Conservation (phyloP, 2,113 vertebrate genomes). For the Leptobrachium ailaonicum region DNA sequence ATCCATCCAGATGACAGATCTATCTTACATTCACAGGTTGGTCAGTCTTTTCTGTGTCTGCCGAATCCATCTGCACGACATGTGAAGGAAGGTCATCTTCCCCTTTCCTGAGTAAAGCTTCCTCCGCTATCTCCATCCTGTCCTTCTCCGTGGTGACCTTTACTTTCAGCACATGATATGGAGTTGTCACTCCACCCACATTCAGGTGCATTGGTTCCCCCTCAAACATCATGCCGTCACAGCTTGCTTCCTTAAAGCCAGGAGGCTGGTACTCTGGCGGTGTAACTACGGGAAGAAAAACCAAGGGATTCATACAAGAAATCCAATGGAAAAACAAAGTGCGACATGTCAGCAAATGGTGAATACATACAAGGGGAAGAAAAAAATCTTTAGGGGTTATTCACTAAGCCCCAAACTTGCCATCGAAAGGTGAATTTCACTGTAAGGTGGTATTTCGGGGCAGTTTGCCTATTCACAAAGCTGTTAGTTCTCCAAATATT, state of each 20-base stretch:
- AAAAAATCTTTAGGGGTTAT: too few relatives aligned
- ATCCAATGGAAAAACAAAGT: too few relatives aligned
- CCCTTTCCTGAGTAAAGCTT: slow-evolving; percentile 56
- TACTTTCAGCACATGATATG: slow-evolving; percentile 84
- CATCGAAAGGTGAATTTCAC: too few relatives aligned
- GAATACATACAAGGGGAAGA: too few relatives aligned
- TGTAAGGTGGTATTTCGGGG: too few relatives aligned
- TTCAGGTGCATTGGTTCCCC: slow-evolving; percentile 80
- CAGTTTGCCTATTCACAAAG: too few relatives aligned
- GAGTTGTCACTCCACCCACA: slow-evolving; percentile 85
- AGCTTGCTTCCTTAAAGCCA: slow-evolving; percentile 83
- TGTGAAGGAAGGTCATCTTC: slow-evolving; percentile 58
- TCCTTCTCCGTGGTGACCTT: slow-evolving; percentile 86
- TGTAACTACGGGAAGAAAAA: slow-evolving; percentile 72
- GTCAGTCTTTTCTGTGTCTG: slow-evolving; percentile 54
- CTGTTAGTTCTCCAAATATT: too few relatives aligned
- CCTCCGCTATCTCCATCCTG: slow-evolving; percentile 78
- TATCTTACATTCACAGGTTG: slow-evolving; percentile 55
- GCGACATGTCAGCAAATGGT: too few relatives aligned
- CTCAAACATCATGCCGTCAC: slow-evolving; percentile 74
- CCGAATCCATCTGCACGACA: slow-evolving; percentile 50
- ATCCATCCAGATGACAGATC: not conserved
- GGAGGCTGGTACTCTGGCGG: slow-evolving; percentile 91
- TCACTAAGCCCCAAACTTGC: too few relatives aligned
- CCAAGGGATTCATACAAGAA: not conserved